A percentile compares a stretch with the other conserved stretches of the same genome.
Evolutionary conservation across 2,113 vertebrate genomes (phyloP).

Genomic region (Ctenomys sociabilis): DNA sequence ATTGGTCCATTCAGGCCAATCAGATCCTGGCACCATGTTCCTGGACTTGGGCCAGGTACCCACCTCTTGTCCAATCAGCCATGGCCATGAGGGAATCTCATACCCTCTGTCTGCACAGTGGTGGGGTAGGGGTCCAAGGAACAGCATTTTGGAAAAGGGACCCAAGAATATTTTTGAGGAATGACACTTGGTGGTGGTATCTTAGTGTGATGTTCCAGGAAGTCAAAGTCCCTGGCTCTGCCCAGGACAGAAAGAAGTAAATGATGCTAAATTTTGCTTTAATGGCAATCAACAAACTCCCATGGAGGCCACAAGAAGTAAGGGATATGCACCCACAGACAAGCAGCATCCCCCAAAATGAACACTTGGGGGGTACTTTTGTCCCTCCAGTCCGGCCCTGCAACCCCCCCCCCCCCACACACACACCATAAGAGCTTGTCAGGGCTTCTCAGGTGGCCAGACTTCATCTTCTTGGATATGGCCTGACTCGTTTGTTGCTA

Average conservation of each 20-base stretch:
- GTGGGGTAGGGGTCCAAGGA: not conserved
- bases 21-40: not conserved
- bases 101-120: not conserved
- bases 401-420: fast-evolving
- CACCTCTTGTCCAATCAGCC: constrained; percentile 35
- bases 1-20: constrained; percentile 7
- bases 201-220: not conserved
- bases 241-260: not conserved
- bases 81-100: not conserved
- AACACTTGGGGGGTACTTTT: not conserved
- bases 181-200: not conserved
- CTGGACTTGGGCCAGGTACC: not conserved
- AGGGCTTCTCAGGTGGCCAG: not conserved
- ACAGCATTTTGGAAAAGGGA: not conserved
- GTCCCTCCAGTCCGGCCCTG: too few relatives aligned
- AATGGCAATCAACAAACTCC: not conserved
- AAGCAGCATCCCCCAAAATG: not conserved
- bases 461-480: not conserved
- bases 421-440: not conserved
- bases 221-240: not conserved
- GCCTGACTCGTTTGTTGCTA: not conserved
- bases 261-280: constrained; percentile 5
- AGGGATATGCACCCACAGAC: not conserved
- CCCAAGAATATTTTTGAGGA: not conserved
- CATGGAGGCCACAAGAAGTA: not conserved